These are phyloP conservation scores for Phyllostomus hastatus DNA, from an alignment of 2,113 vertebrate species.

Conservation along the genomic window DNA sequence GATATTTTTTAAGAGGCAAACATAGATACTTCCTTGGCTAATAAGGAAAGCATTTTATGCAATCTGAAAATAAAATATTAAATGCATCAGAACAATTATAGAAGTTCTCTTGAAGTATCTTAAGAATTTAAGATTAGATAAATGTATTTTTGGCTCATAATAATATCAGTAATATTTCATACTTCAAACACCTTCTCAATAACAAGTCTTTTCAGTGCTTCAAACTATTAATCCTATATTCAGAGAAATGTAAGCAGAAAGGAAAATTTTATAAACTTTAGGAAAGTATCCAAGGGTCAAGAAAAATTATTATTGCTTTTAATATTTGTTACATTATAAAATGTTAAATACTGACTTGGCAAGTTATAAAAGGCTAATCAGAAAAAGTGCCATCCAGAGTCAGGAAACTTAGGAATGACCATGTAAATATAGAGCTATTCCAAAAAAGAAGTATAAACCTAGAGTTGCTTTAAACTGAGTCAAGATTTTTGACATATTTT, in stretches of 20 bases:
- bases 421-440: not conserved
- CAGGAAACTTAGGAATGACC: not conserved
- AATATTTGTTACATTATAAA: not conserved
- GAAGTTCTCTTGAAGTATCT: not conserved
- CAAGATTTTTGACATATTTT: not conserved
- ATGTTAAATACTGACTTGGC: not conserved
- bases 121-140: not conserved
- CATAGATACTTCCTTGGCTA: not conserved
- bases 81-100: not conserved
- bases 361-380: not conserved
- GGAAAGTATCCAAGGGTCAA: not conserved
- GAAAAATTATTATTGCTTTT: constrained; percentile 8
- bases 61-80: not conserved
- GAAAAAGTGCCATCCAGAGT: not conserved
- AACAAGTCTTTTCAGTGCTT: not conserved
- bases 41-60: not conserved
- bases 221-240: not conserved
- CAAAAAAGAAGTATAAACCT: not conserved
- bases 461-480: not conserved
- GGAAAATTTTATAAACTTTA: not conserved
- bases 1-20: constrained; percentile 12
- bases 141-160: not conserved
- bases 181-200: not conserved
- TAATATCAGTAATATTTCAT: not conserved
- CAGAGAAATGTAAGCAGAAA: not conserved